Base-by-base conservation (phyloP, 2,888 invertebrate species). In the Esperia sulphurella region DNA sequence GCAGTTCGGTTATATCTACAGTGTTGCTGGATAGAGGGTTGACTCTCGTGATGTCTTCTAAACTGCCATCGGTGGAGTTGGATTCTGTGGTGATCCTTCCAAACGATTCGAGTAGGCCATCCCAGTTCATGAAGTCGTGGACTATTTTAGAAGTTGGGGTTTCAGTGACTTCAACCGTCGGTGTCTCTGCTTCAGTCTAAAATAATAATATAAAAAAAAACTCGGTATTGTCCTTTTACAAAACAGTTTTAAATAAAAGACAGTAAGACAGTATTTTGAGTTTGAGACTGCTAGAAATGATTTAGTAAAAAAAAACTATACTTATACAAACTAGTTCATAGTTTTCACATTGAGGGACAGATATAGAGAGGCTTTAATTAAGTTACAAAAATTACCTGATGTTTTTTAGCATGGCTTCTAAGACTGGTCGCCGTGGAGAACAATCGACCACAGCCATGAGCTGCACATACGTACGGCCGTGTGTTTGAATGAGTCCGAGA, bases 361-460 rank as follows among this genome's bases (percentile, higher is more conserved):
- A 21, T 21, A 21, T 21, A 21, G 5, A 21, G 21, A 21, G 21
- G n/a, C 3, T 12, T 41, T 3, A 10, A 30, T 29, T 41, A 8
- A 8, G 4, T 14, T 30, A 1, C 30, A 41, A 9, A 13, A 29
- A 87, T 14, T 54, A 81, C 85, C 71, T 93, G 92, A 66, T 97
- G 96, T 46, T 94, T 94, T 74, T 92, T 93, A 39, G 93, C 91
- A 69, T 97, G 97, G 37, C 94, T 93, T 68, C 95, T 95, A 3
- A 97, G 83, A 71, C 95, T 96, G 65, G 96, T 95, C n/a, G 94
- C 92, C 0, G 96, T 95, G 8, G 96, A 94, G 79, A 97, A 97
- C 0, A 95, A 92, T 62, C 94, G 92, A 21, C 91, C 91, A 72
- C 97, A 97, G 52, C 92, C 92, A 1, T 79, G 82, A 55, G 91